These are phyloP conservation scores for Melanargia galathea DNA, from an alignment of 2,888 invertebrate species.

Conservation along the genomic window DNA sequence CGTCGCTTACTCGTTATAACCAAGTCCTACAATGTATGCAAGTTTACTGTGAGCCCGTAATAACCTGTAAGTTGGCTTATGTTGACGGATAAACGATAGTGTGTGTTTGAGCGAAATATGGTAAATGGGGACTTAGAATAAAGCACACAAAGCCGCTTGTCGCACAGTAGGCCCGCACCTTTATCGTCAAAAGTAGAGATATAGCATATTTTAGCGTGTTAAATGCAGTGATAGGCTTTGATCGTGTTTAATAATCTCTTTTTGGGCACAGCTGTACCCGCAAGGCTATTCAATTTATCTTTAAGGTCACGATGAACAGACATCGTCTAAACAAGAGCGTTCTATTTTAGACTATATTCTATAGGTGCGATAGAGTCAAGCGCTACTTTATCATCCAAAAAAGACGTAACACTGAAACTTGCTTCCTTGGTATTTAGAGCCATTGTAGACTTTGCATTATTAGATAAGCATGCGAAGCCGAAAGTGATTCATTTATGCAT, in stretches of 20 bases:
- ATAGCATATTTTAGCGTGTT: constrained; percentile 1
- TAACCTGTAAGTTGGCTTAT: constrained; percentile 34
- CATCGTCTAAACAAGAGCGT: background rate
- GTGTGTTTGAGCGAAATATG: constrained; percentile 38
- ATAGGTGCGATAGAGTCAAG: constrained; percentile 10
- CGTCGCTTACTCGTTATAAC: constrained; percentile 30
- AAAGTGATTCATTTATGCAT: background rate
- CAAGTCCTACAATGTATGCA: constrained; percentile 30
- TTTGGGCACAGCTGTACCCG: background rate
- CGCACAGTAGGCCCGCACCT: background rate
- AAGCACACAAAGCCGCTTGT: constrained; percentile 21
- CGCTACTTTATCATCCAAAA: background rate
- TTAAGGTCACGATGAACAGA: constrained; percentile 4
- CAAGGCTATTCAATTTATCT: constrained; percentile 8
- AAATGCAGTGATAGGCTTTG: constrained; percentile 6
- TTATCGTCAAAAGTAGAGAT: constrained; percentile 13
- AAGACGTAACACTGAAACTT: constrained; percentile 4
- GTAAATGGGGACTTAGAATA: constrained; percentile 34
- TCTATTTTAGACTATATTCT: constrained; percentile 4
- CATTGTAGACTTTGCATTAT: background rate
- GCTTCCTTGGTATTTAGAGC: background rate
- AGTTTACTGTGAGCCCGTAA: constrained; percentile 34
- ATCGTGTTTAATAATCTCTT: background rate
- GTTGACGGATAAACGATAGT: constrained; percentile 34
- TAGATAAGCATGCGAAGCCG: background rate